Conservation (phyloP, 2,113 vertebrate species). For the Sapajus apella region DNA sequence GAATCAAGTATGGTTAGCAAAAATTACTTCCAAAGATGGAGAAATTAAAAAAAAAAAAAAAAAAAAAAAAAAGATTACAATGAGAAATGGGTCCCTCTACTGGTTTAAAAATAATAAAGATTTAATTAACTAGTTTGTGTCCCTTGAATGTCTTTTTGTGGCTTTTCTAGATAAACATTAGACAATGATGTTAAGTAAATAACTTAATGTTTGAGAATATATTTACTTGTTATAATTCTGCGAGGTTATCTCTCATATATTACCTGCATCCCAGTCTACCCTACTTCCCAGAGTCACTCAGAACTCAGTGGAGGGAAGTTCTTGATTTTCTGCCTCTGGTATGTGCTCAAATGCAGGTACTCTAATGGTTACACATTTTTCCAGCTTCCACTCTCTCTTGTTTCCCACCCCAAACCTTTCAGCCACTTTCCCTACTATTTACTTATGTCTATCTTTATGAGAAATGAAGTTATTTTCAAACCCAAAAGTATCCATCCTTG, state of each 20-base stretch:
- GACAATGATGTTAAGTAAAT: neutral
- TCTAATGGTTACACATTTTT: neutral
- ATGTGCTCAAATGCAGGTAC: neutral
- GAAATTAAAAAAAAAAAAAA: neutral
- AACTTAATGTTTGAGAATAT: neutral
- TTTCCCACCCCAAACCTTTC: neutral
- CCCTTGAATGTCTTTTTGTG: neutral
- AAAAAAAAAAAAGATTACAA: neutral
- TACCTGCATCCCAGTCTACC: neutral
- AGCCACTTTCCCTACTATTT: neutral
- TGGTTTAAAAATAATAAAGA: conserved; percentile 25
- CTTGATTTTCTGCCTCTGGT: neutral
- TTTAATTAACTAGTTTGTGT: neutral
- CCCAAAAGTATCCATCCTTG: neutral
- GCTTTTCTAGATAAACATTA: neutral
- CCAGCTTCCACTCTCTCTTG: neutral
- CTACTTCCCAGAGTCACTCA: neutral
- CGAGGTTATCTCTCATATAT: neutral
- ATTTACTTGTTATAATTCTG: neutral
- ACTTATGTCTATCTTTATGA: neutral
- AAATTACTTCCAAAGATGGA: neutral
- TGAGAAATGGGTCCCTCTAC: conserved; percentile 56
- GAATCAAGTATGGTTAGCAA: neutral
- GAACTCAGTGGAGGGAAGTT: neutral
- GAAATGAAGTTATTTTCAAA: neutral